A percentile compares a stretch with the other conserved stretches of the same genome.
Evolutionary conservation across 2,888 invertebrate species (phyloP).

Genomic region (Dasypolia templi): DNA sequence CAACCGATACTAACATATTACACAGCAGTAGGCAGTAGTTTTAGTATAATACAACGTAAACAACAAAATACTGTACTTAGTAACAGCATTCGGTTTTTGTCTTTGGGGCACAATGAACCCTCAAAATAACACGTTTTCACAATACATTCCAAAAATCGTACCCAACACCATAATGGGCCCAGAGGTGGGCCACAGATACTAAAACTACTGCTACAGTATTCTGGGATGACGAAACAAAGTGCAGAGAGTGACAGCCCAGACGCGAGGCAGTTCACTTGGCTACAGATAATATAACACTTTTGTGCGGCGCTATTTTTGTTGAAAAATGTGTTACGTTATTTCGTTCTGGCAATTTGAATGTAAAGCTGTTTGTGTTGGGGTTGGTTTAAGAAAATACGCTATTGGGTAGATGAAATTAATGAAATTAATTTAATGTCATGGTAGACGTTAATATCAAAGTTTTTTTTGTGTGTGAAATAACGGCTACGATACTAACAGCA

Average conservation of each 20-base stretch:
- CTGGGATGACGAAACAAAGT: constrained; percentile 46
- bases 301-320: constrained; percentile 17
- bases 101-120: neutral
- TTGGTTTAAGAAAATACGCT: neutral
- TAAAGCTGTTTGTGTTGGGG: too few relatives aligned
- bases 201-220: constrained; percentile 34
- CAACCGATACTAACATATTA: neutral
- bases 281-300: constrained; percentile 8
- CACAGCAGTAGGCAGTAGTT: neutral
- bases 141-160: neutral
- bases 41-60: too few relatives aligned
- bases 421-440: neutral
- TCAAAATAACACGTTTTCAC: neutral
- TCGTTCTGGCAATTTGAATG: neutral
- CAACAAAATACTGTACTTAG: neutral
- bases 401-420: neutral
- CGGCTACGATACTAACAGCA: neutral
- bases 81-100: too few relatives aligned
- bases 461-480: neutral
- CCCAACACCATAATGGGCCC: neutral
- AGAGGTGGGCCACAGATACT: constrained; percentile 22
- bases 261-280: constrained; percentile 5
- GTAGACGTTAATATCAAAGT: neutral
- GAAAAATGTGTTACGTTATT: constrained; percentile 8
- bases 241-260: constrained; percentile 46